Conservation (phyloP, 2,888 invertebrate species). For the Mythimna impura region DNA sequence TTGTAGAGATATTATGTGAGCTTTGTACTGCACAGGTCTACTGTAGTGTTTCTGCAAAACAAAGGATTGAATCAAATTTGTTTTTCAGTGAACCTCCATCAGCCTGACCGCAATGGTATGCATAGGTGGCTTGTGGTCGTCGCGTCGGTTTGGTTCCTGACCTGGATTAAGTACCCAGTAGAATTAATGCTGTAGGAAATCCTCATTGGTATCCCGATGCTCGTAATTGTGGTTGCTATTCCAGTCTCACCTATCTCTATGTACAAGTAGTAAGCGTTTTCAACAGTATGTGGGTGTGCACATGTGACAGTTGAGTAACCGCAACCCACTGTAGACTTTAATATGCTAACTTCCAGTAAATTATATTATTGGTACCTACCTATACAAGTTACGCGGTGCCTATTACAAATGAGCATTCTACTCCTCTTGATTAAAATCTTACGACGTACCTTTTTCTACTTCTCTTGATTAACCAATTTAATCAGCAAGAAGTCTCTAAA, state of each 20-base stretch:
- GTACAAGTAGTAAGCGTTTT: neutral
- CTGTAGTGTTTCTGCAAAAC: neutral
- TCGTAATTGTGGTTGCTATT: conserved; percentile 26
- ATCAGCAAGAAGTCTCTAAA: conserved; percentile 21
- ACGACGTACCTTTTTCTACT: conserved; percentile 32
- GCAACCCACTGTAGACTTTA: neutral
- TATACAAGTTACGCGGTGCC: neutral
- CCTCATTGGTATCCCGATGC: conserved; percentile 34
- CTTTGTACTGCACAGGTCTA: neutral
- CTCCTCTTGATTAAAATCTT: conserved; percentile 35
- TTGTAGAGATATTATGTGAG: conserved; percentile 1
- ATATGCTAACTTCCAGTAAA: conserved; percentile 1
- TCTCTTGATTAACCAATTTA: conserved; percentile 34
- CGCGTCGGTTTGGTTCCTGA: conserved; percentile 38
- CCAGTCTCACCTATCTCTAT: neutral
- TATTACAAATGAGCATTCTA: conserved; percentile 36
- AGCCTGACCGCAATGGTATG: neutral
- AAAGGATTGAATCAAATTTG: neutral
- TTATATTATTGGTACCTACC: neutral
- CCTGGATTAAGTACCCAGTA: conserved; percentile 30
- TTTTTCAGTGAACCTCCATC: conserved; percentile 5
- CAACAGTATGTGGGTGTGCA: neutral
- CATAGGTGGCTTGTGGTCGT: conserved; percentile 16
- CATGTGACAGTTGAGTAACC: neutral
- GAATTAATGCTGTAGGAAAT: conserved; percentile 46